Percentiles rank a stretch among this genome's conserved stretches.
These are phyloP conservation scores for Drosophila kanapiae DNA, from an alignment of 1,140 invertebrate species.

Conservation along the genomic window DNA sequence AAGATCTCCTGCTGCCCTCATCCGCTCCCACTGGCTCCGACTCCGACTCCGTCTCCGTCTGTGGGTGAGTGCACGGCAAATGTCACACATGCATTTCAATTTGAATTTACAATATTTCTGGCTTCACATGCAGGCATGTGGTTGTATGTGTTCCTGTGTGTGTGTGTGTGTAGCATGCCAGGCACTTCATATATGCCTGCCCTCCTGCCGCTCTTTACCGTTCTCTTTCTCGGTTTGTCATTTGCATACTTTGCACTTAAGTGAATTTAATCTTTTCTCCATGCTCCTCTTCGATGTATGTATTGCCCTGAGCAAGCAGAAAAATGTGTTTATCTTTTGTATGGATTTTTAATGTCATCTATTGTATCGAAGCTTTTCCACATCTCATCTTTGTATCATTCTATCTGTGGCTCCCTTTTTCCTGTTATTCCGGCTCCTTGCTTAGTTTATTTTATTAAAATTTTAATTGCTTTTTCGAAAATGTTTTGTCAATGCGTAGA, in stretches of 20 bases:
- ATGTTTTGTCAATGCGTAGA: constrained; percentile 50
- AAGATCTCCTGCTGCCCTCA: constrained; percentile 17
- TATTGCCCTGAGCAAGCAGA: constrained; percentile 46
- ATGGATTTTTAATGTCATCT: constrained; percentile 61
- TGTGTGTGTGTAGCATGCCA: constrained; percentile 18
- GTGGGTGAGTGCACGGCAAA: constrained; percentile 37
- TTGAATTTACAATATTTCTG: constrained; percentile 70
- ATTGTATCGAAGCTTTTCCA: constrained; percentile 33
- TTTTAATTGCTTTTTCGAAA: constrained; percentile 68
- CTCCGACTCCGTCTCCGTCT: constrained; percentile 1
- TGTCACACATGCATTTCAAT: constrained; percentile 67
- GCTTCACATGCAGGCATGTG: constrained; percentile 52
- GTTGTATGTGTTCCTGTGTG: constrained; percentile 1
- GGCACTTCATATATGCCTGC: constrained; percentile 46
- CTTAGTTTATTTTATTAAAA: constrained; percentile 56
- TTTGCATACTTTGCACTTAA: constrained; percentile 75
- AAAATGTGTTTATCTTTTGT: constrained; percentile 66
- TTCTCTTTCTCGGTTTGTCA: constrained; percentile 50
- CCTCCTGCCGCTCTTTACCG: background rate
- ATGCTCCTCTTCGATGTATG: constrained; percentile 36
- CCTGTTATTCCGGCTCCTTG: constrained; percentile 19
- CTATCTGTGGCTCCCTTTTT: constrained; percentile 1
- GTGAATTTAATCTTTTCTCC: constrained; percentile 68
- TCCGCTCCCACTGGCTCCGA: background rate
- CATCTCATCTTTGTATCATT: constrained; percentile 7